Base-by-base conservation (phyloP, 1,140 invertebrate genomes). In the Euwallacea fornicatus region DNA sequence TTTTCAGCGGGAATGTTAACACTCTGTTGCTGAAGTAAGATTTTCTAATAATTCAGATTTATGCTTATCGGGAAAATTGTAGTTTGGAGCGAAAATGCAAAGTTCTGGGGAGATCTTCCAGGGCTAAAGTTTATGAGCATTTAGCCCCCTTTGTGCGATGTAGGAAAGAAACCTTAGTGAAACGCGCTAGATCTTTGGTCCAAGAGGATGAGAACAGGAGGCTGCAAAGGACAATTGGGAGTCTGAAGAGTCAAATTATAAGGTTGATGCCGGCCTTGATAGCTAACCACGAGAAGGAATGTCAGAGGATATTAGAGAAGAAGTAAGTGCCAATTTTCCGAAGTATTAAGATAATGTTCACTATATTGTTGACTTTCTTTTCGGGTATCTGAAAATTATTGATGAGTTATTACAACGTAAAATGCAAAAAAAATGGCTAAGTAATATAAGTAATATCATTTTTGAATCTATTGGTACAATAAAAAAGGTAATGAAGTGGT, bases 161-260 rank as follows among this genome's bases (percentile, higher is more conserved):
- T 79, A 87, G 86, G n/a, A 91, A 90, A 81, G 85, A 88, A 56
- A 89, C 88, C 3, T 80, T 92, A 42, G 81, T 87, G 16, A 89
- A 88, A 75, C 83, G 89, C 61, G 87, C 87, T 16, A 91, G 90
- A 78, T 89, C 88, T 77, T 80, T 91, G 9, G 81, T 85, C 46
- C 77, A 87, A 2, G 85, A 87, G 66, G 84, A 88, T 73, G 87
- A 88, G 59, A 81, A 87, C 80, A 80, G 84, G 68, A 85, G 84
- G 76, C 79, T 90, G 4, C 85, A 83, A 69, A 68, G 16, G 41
- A 66, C 72, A 16, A 78, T 43, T 66, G 73, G 15, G 74, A 87
- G 85, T 74, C 81, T 88, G 75, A 86, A 86, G 80, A 69, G 73
- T 74, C 83, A 84, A 61, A 84, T 90, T 33, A 83, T 85, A 54